Conservation (phyloP, 2,888 invertebrate species). For the Hemistola chrysoprasaria region DNA sequence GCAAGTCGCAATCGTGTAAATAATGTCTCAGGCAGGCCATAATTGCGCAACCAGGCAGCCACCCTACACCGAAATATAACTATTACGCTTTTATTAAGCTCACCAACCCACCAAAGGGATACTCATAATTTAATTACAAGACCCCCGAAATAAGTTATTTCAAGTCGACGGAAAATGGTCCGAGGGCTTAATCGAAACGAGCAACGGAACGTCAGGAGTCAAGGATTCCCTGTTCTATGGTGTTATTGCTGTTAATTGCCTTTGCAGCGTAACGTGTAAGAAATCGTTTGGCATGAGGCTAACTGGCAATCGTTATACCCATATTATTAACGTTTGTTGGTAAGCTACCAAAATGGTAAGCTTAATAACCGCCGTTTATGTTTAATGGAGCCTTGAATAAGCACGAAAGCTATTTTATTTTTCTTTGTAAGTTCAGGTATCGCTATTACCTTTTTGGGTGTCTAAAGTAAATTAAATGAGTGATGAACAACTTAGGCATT, state of each 20-base stretch:
- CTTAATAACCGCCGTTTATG: neutral
- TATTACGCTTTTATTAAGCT: slow-evolving; percentile 78
- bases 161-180: slow-evolving; percentile 48
- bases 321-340: neutral
- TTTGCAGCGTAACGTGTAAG: slow-evolving; percentile 10
- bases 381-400: slow-evolving; percentile 1
- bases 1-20: slow-evolving; percentile 37
- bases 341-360: no score
- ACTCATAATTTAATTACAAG: slow-evolving; percentile 75
- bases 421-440: slow-evolving; percentile 1
- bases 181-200: slow-evolving; percentile 46
- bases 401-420: slow-evolving; percentile 1
- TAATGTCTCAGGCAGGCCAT: slow-evolving; percentile 44
- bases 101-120: slow-evolving; percentile 71
- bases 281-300: neutral
- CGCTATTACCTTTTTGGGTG: neutral
- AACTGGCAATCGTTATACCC: slow-evolving; percentile 3
- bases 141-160: slow-evolving; percentile 62
- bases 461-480: neutral
- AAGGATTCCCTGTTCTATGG: slow-evolving; percentile 28
- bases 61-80: slow-evolving; percentile 68
- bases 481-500: no score
- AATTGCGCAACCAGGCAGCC: slow-evolving; percentile 45
- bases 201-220: slow-evolving; percentile 25
- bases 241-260: slow-evolving; percentile 29